Evolutionary conservation across 2,113 vertebrate species (phyloP), one percentile per base, ranked within the genome.

Genomic region (Daubentonia madagascariensis): DNA sequence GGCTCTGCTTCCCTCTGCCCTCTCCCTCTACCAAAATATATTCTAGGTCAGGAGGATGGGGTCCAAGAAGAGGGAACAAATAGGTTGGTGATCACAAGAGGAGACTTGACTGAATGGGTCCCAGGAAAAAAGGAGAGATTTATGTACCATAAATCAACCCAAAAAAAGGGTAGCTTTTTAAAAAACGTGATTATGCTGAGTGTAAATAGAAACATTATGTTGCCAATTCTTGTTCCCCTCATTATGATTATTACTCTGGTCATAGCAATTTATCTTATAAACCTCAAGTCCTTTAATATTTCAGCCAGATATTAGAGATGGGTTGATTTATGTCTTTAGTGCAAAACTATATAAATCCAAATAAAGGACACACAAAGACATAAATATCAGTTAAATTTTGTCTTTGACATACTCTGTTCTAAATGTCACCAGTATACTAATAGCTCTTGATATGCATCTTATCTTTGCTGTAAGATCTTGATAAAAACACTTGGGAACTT

Each of bases 401-500:
- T 95, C 92, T 93, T 97, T 72, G 70, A 68, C 65, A 61, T 91
- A 63, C 54, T 87, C 48, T 93, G 9, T 94, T 96, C 54, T 94
- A 68, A 93, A 94, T 59, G 40, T 87, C 78, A 75, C 83, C 59
- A 6, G 50, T 84, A 3, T 63, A 22, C 50, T 73, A 48, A 75
- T 4, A 25, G 32, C 43, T 72, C 32, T 63, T 52, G 68, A 50
- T 90, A 75, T 3, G 28, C 35, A 40, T 70, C n/a, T 94, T 45
- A 25, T 93, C 54, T 67, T 48, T 48, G 63, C 76, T 84, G 2
- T 65, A 54, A 94, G 84, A 89, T 78, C 92, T 84, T 92, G 70
- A 73, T 85, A 32, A 87, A 88, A 95, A 76, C 86, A 85, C 67
- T 91, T 87, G 72, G 57, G 84, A 91, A 61, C 17, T 25, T 87